Evolutionary conservation across 1,140 invertebrate species (phyloP).

Genomic region (Plectrocnemia conspersa): DNA sequence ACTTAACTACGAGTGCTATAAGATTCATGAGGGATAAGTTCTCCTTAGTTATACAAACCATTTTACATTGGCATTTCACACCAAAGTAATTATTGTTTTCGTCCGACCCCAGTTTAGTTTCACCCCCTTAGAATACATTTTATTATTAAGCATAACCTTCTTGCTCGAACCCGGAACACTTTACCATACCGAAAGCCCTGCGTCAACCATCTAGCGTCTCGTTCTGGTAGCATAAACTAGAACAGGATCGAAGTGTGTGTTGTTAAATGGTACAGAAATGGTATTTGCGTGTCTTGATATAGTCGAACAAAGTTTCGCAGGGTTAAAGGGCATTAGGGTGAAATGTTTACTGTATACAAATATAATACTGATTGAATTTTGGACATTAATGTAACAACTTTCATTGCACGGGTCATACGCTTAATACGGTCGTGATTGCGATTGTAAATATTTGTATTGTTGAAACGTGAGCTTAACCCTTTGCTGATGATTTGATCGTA

Average conservation of each 20-base stretch:
- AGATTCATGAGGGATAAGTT: constrained; percentile 32
- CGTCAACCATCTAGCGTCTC: constrained; percentile 2
- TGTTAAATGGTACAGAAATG: not conserved
- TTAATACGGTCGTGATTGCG: not conserved
- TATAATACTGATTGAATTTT: constrained; percentile 33
- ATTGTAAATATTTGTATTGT: no score
- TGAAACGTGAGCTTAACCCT: no score
- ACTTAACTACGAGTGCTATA: constrained; percentile 31
- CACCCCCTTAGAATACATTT: constrained; percentile 6
- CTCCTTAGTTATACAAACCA: constrained; percentile 33
- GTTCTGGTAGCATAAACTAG: not conserved
- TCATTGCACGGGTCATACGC: constrained; percentile 9
- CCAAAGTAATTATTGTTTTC: constrained; percentile 32
- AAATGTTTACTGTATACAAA: constrained; percentile 32
- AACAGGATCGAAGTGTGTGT: not conserved
- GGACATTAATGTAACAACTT: constrained; percentile 20
- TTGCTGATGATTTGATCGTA: no score
- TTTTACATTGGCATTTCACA: constrained; percentile 35
- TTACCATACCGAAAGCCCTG: not conserved
- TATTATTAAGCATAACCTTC: constrained; percentile 7
- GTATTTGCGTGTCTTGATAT: not conserved
- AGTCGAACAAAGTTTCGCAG: constrained; percentile 6
- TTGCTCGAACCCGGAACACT: not conserved
- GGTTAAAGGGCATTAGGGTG: constrained; percentile 13
- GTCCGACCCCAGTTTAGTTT: constrained; percentile 23